Evolutionary conservation across 2,888 invertebrate genomes (phyloP).

Genomic region (Linnaemya vulpina): DNA sequence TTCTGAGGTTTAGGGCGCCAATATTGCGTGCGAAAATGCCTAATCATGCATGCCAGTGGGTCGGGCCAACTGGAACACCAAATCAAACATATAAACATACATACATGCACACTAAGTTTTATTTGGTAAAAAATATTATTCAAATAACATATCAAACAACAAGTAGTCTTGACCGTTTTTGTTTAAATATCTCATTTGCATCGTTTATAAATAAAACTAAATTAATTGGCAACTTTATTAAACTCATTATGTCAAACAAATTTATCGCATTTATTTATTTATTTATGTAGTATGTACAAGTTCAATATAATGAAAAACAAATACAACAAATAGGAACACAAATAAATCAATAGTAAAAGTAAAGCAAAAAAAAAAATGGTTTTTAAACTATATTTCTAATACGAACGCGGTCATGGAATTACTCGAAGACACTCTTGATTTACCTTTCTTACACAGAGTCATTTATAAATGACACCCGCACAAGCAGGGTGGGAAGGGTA

Average conservation of each 20-base stretch:
- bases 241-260: slow-evolving; percentile 30
- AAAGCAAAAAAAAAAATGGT: slow-evolving; percentile 2
- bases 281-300: slow-evolving; percentile 3
- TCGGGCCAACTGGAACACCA: too few species aligned
- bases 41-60: too few species aligned
- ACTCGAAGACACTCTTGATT: background rate
- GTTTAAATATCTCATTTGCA: slow-evolving; percentile 29
- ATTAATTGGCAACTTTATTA: slow-evolving; percentile 34
- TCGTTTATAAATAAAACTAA: slow-evolving; percentile 19
- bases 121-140: background rate
- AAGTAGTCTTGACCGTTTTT: background rate
- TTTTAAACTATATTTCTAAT: slow-evolving; percentile 11
- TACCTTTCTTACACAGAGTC: too few species aligned
- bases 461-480: too few species aligned
- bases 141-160: slow-evolving; percentile 23
- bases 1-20: too few species aligned
- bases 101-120: background rate
- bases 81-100: too few species aligned
- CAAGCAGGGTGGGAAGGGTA: too few species aligned
- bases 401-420: background rate
- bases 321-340: slow-evolving; percentile 10
- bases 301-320: slow-evolving; percentile 27
- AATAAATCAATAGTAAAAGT: slow-evolving; percentile 34
- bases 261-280: slow-evolving; percentile 8
- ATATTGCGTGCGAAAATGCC: too few species aligned